Evolutionary conservation across 1,140 invertebrate species (phyloP), one percentile per base, ranked within the genome.

Genomic region (Nomia melanderi): DNA sequence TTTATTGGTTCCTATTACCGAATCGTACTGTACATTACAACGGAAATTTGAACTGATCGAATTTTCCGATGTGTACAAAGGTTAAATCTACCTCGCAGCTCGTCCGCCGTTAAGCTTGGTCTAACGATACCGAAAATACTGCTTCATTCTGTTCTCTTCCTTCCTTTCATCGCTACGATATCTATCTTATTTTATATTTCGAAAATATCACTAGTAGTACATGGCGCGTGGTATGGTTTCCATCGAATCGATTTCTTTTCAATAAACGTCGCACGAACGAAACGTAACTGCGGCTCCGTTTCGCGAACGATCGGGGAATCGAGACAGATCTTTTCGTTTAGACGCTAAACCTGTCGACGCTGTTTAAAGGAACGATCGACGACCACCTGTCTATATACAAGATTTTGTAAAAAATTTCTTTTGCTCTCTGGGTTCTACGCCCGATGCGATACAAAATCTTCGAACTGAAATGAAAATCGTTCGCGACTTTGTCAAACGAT

Each of bases 61-160:
- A n/a, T n/a, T n/a, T n/a, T n/a, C n/a, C n/a, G n/a, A n/a, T n/a
- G n/a, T n/a, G n/a, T n/a, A n/a, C 41, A 17, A 44, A 17, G 8
- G 12, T 3, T 39, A 39, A 11, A 12, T 8, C 41, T 44, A 50
- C 7, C 7, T 8, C n/a, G n/a, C n/a, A 50, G 20, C 20, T 50
- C n/a, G 47, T 50, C 47, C 8, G 47, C 20, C 5, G 17, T 33
- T 36, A 47, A 71, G 29, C 27, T 27, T 50, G 23, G 14, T 50
- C 23, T 53, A 72, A 29, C 9, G n/a, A 72, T 72, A 62, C 56
- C 59, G 70, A 63, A 72, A 72, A 72, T 72, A 63, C 69, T 33
- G 27, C 11, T 36, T 50, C 9, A 62, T 33, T 12, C 17, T 39
- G 36, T 14, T 14, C 3, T 17, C 2, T 31, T n/a, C 1, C 7